Conservation (phyloP, 2,113 vertebrate species). For the Xenopus tropicalis region UCB_Xtro_10.0 CM004445.2:55247001-55247500, state of each 20-base stretch:
- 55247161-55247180: conserved; percentile 36
- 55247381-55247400: too few relatives aligned
- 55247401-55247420: too few relatives aligned
- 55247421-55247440: too few relatives aligned
- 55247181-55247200: conserved; percentile 34
- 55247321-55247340: too few relatives aligned
- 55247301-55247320: conserved; percentile 6
- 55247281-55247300: neutral
- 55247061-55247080: conserved; percentile 16
- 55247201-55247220: conserved; percentile 39
- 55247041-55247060: conserved; percentile 2
- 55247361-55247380: too few relatives aligned
- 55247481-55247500: too few relatives aligned
- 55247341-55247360: too few relatives aligned
- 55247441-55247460: too few relatives aligned
- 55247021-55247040: conserved; percentile 2
- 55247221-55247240: conserved; percentile 15
- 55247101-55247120: conserved; percentile 36
- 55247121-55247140: conserved; percentile 37
- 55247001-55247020: too few relatives aligned
- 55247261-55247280: conserved; percentile 21
- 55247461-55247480: too few relatives aligned
- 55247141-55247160: conserved; percentile 40
- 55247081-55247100: conserved; percentile 30
- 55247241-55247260: conserved; percentile 10